phyloP scores from a whole-genome alignment of 2,888 invertebrate genomes.

The Amphipoea oculea region DNA sequence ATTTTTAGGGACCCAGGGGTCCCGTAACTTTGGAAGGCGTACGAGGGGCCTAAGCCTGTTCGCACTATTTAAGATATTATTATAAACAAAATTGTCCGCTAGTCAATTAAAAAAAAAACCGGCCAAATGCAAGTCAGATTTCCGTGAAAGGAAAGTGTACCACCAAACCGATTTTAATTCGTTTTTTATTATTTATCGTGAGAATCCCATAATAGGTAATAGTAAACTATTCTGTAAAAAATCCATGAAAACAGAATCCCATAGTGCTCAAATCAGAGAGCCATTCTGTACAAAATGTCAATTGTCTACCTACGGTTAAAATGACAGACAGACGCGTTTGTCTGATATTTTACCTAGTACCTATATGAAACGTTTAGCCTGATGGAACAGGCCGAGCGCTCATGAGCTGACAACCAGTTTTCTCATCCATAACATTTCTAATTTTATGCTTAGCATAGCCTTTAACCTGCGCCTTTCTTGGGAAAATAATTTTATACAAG shows the following conservation, averaged over 20 bases:
- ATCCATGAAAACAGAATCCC: background rate
- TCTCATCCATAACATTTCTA: background rate
- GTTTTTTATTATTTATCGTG: background rate
- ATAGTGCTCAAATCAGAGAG: background rate
- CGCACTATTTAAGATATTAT: too few relatives aligned
- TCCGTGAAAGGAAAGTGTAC: too few relatives aligned
- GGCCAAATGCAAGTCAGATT: too few relatives aligned
- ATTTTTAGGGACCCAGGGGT: too few relatives aligned
- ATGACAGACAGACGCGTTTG: background rate
- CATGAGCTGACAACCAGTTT: slow-evolving; percentile 27
- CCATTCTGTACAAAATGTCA: background rate
- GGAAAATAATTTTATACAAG: background rate
- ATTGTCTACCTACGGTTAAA: background rate
- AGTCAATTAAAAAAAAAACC: too few relatives aligned
- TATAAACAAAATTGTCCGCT: too few relatives aligned
- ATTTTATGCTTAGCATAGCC: slow-evolving; percentile 17
- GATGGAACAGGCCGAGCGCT: slow-evolving; percentile 10
- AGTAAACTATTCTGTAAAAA: background rate
- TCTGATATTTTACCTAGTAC: background rate
- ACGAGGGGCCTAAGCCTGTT: too few relatives aligned
- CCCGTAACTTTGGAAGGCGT: too few relatives aligned
- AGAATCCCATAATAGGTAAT: background rate
- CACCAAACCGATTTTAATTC: background rate
- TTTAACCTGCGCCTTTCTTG: slow-evolving; percentile 26
- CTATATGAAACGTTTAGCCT: background rate